Conservation (phyloP, 2,113 vertebrate species). For the Polypterus senegalus region DNA sequence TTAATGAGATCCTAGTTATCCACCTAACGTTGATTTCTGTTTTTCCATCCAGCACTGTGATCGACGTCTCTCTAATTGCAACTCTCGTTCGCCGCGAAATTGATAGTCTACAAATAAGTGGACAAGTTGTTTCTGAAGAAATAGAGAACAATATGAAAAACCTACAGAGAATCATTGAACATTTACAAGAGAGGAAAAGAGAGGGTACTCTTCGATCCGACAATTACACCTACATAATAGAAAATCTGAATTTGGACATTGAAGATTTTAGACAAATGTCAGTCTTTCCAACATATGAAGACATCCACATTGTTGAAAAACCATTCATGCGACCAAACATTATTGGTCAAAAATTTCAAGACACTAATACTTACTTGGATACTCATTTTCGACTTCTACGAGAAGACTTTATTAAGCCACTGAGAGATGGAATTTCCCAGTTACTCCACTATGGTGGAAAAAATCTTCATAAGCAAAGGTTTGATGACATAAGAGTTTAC, state of each 20-base stretch:
- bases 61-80: slow-evolving; percentile 14
- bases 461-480: background rate
- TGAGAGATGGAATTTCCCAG: slow-evolving; percentile 27
- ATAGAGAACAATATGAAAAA: slow-evolving; percentile 7
- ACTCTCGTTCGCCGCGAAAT: slow-evolving; percentile 12
- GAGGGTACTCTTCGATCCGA: slow-evolving; percentile 19
- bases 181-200: slow-evolving; percentile 19
- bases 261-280: slow-evolving; percentile 23
- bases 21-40: slow-evolving; percentile 12
- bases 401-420: slow-evolving; percentile 29
- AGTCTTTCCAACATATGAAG: slow-evolving; percentile 26
- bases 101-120: slow-evolving; percentile 2
- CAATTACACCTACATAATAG: slow-evolving; percentile 15
- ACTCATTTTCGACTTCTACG: slow-evolving; percentile 31
- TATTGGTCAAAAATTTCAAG: slow-evolving; percentile 15
- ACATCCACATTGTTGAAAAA: slow-evolving; percentile 19
- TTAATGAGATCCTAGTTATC: slow-evolving; percentile 17
- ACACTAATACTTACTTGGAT: slow-evolving; percentile 24
- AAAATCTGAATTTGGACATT: slow-evolving; percentile 3
- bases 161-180: slow-evolving; percentile 13
- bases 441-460: slow-evolving; percentile 9
- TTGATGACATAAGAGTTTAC: slow-evolving; percentile 21
- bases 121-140: slow-evolving; percentile 5
- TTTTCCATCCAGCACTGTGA: slow-evolving; percentile 18
- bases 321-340: slow-evolving; percentile 25